Conservation (phyloP, 2,797 vertebrate genomes). For the Mormyrus proboscirostris region DNA sequence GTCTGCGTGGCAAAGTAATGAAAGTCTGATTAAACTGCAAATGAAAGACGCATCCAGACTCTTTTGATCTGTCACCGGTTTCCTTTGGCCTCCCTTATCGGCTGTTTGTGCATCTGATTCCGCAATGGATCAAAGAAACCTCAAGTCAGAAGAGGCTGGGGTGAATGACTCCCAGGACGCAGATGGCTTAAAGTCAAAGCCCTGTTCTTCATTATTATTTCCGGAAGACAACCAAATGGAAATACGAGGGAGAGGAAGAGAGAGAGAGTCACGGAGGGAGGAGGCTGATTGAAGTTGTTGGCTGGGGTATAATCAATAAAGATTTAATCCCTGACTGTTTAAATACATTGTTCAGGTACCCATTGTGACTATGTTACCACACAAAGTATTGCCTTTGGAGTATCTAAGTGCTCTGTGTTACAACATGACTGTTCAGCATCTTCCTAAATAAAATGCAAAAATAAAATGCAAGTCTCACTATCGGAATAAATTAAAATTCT, state of each 20-base stretch:
- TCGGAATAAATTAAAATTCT: too few relatives aligned
- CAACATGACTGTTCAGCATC: conserved; percentile 24
- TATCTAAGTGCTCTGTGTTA: neutral
- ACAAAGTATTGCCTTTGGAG: neutral
- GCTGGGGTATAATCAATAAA: conserved; percentile 19
- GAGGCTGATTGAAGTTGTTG: conserved; percentile 32
- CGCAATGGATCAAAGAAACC: neutral
- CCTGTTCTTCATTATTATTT: neutral
- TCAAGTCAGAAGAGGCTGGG: neutral
- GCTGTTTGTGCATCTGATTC: neutral
- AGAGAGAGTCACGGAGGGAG: conserved; percentile 36
- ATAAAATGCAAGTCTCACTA: neutral
- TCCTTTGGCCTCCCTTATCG: neutral
- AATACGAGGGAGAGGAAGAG: conserved; percentile 18
- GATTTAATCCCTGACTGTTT: neutral
- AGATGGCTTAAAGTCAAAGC: conserved; percentile 23
- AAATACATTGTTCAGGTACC: neutral
- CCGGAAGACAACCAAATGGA: neutral
- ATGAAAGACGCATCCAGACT: neutral
- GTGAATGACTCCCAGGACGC: conserved; percentile 24
- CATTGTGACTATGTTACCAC: neutral
- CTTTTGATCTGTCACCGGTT: neutral
- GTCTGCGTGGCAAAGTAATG: neutral
- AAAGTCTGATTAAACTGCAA: conserved; percentile 2
- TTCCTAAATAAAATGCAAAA: neutral